Conservation (phyloP, 2,797 vertebrate species). For the Enteromius fasciolatus region DNA sequence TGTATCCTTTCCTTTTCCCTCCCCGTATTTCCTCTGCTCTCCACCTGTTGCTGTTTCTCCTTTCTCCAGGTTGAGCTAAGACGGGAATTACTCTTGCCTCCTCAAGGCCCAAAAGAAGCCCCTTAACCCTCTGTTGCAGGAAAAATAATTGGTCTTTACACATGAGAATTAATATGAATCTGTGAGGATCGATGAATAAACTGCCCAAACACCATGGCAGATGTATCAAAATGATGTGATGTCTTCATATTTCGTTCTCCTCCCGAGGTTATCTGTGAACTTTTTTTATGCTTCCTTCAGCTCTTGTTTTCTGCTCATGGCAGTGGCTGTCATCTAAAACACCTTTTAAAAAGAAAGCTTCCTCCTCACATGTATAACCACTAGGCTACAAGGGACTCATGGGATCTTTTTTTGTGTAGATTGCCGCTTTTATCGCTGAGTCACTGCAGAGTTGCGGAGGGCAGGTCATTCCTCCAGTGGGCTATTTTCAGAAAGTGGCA, state of each 20-base stretch:
- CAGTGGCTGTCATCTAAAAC: not conserved
- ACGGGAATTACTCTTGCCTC: conserved; percentile 23
- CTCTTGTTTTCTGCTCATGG: not conserved
- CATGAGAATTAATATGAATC: conserved; percentile 17
- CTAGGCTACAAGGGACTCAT: conserved; percentile 59
- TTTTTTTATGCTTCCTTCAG: not conserved
- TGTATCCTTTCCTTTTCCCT: conserved; percentile 63
- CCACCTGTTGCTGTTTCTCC: conserved; percentile 61
- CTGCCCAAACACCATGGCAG: not conserved
- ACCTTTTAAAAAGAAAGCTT: conserved; percentile 1
- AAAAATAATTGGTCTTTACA: conserved; percentile 56
- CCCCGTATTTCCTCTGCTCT: conserved; percentile 52
- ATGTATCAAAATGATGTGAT: conserved; percentile 1
- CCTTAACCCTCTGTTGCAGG: conserved; percentile 74
- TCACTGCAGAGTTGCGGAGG: conserved; percentile 99
- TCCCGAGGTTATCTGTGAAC: not conserved
- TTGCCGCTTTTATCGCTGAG: conserved; percentile 97
- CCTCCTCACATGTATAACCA: not conserved
- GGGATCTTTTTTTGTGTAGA: conserved; percentile 83
- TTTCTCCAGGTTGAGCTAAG: conserved; percentile 60
- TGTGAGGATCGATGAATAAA: conserved; percentile 7
- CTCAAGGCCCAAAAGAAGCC: conserved; percentile 24
- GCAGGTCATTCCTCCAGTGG: conserved; percentile 93
- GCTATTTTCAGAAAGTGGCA: conserved; percentile 98
- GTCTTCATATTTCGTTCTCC: not conserved